Base-by-base conservation (phyloP, 2,888 invertebrate genomes). In the Sceliomorpha sp. region DNA sequence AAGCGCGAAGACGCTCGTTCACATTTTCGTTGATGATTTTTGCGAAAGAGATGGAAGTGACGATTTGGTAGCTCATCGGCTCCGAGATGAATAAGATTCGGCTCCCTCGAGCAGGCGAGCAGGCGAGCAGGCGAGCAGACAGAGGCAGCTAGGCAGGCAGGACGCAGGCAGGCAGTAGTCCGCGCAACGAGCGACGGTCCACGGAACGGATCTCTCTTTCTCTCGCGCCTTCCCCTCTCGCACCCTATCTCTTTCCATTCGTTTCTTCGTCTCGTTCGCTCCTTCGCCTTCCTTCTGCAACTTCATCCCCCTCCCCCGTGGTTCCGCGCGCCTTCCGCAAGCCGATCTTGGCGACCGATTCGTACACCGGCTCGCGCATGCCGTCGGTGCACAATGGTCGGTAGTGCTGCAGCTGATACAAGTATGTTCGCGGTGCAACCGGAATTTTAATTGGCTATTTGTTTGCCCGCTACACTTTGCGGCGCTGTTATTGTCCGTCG, bases 361-460 rank as follows among this genome's bases (percentile, higher is more conserved):
- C 79, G 59, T 76, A 77, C 76, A 74, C 67, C 36, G 66, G 60
- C 68, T 72, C 73, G 79, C 76, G 75, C 77, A 78, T 80, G 76
- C 78, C 77, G 75, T 76, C 76, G 75, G 51, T 75, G 78, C 78
- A 79, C 77, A 80, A 80, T 80, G 78, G 75, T 75, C 70, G 77
- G 78, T 77, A 77, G 74, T 79, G 78, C 75, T 63, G 82, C 81
- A 77, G 80, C 79, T 78, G 81, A 79, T 81, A 81, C 81, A 81
- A 83, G 81, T 80, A 81, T 81, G 79, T 81, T 82, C 80, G 78
- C 80, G 78, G 77, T 80, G 79, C 81, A 81, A 81, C 78, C 80
- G 82, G 83, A 82, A 83, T 82, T 83, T 83, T 83, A 83, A 83
- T 83, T 83, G 82, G 82, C 82, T 83, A 83, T 83, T 83, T 83